phyloP scores from a whole-genome alignment of 2,797 vertebrate species.

The Cuculus canorus region DNA sequence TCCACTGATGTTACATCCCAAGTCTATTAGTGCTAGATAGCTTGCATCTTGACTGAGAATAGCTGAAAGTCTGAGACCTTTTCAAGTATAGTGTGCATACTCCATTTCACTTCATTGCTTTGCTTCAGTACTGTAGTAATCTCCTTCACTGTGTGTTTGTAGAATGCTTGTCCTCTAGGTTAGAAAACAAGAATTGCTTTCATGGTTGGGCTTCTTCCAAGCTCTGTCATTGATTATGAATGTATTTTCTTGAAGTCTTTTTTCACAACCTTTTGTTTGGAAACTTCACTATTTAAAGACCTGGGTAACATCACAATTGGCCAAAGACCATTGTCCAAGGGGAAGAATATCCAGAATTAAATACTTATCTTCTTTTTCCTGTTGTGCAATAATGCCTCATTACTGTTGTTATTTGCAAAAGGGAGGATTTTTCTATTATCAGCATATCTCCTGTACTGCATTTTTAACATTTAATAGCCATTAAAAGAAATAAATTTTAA shows the following conservation, averaged over 20 bases:
- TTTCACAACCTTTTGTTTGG: conserved; percentile 41
- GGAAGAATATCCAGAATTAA: conserved; percentile 8
- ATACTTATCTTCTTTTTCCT: not conserved
- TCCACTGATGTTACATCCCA: not conserved
- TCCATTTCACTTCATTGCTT: conserved; percentile 42
- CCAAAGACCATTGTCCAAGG: not conserved
- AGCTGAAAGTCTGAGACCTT: conserved; percentile 36
- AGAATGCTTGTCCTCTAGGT: conserved; percentile 47
- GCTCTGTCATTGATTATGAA: conserved; percentile 36
- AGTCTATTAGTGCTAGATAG: not conserved
- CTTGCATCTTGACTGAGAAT: not conserved
- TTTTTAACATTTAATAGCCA: not conserved
- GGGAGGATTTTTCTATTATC: not conserved
- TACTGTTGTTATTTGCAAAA: conserved; percentile 6
- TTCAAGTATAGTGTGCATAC: not conserved
- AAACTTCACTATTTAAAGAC: conserved; percentile 44
- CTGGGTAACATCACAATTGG: conserved; percentile 15
- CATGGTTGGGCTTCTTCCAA: conserved; percentile 48
- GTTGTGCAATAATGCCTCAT: not conserved
- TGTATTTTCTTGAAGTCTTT: conserved; percentile 45
- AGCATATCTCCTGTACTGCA: not conserved
- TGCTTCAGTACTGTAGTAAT: conserved; percentile 47
- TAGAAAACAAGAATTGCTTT: conserved; percentile 59
- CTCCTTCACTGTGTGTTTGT: conserved; percentile 19
- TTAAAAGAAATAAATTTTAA: conserved; percentile 24